Conservation (phyloP, 35 echinoderm and acorn worm species). For the Heliocidaris erythrogramma region DNA sequence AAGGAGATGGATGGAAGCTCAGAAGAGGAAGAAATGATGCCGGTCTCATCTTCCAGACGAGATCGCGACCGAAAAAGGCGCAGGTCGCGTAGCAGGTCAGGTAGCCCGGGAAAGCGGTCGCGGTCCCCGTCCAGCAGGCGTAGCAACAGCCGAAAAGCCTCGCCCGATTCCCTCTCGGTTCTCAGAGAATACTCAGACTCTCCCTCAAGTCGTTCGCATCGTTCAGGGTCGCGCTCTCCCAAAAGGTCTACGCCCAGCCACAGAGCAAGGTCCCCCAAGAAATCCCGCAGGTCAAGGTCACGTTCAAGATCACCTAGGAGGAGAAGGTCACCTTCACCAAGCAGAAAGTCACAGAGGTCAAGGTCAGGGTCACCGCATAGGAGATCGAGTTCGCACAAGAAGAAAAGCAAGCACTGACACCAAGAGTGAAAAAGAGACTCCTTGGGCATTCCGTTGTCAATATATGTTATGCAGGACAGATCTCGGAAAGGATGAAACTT, state of each 20-base stretch:
- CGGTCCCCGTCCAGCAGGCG: constrained; percentile 66
- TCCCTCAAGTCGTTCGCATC: constrained; percentile 55
- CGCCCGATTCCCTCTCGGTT: constrained; percentile 62
- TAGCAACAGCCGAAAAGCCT: constrained; percentile 49
- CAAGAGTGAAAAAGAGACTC: not conserved
- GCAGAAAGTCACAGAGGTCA: constrained; percentile 57
- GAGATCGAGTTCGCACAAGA: constrained; percentile 53
- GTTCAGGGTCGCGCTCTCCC: constrained; percentile 74
- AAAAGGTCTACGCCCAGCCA: constrained; percentile 51
- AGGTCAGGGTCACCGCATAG: constrained; percentile 78
- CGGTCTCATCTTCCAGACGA: constrained; percentile 41
- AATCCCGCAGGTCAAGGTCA: constrained; percentile 69
- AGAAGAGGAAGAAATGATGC: constrained; percentile 54
- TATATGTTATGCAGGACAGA: not conserved
- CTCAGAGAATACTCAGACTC: constrained; percentile 79
- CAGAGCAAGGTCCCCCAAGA: constrained; percentile 60
- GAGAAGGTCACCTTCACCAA: constrained; percentile 53
- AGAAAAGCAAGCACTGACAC: constrained; percentile 51
- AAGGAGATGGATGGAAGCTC: constrained; percentile 63
- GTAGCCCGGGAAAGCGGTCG: constrained; percentile 65
- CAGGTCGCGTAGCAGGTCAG: constrained; percentile 34
- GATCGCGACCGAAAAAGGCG: constrained; percentile 60
- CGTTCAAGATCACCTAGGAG: constrained; percentile 57
- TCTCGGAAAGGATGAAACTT: too few species aligned
- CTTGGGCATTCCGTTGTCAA: not conserved